Conservation (phyloP, 2,888 invertebrate species). For the Resseliella maxima region DNA sequence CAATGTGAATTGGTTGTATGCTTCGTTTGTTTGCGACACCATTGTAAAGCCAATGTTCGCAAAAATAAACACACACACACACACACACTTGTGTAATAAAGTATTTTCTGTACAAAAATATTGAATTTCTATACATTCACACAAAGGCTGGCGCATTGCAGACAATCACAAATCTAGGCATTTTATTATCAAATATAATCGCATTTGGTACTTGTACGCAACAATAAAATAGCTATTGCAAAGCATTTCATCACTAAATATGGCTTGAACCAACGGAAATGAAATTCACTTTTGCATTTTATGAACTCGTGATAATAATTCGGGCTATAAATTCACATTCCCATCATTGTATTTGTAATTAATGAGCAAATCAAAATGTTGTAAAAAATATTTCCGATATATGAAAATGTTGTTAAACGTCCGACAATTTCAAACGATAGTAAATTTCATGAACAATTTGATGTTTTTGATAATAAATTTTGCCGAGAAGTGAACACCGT, state of each 20-base stretch:
- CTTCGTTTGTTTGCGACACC: neutral
- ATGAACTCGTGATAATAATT: neutral
- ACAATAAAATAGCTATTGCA: neutral
- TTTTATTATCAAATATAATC: conserved; percentile 20
- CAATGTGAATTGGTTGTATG: neutral
- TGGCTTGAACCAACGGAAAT: neutral
- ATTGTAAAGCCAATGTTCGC: no score
- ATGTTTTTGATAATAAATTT: neutral
- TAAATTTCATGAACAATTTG: conserved; percentile 23
- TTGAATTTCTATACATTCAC: neutral
- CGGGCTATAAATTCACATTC: neutral
- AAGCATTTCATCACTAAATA: neutral
- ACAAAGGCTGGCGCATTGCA: neutral
- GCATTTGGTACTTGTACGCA: neutral
- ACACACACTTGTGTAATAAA: conserved; percentile 18
- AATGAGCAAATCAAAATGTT: no score
- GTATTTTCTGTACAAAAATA: neutral
- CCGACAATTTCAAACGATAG: neutral
- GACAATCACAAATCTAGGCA: neutral
- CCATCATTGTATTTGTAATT: neutral
- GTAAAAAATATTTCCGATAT: neutral
- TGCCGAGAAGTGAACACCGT: neutral
- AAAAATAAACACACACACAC: neutral
- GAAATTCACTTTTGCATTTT: neutral
- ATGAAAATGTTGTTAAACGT: neutral